Evolutionary conservation across 1,140 invertebrate species (phyloP).

Genomic region (Pantala flavescens): DNA sequence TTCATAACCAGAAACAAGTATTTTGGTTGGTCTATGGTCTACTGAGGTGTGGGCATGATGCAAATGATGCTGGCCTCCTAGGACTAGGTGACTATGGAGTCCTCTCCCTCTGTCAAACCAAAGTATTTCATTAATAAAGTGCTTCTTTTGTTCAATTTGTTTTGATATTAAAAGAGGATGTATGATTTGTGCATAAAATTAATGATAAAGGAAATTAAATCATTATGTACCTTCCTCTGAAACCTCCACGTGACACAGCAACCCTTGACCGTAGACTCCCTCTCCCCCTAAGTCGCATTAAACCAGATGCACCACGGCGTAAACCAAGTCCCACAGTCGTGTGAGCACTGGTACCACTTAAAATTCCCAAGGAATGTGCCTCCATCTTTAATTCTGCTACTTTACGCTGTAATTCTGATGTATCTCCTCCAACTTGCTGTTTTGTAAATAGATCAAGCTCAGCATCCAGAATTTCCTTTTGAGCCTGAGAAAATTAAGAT

Average conservation of each 20-base stretch:
- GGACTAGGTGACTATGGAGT: not conserved
- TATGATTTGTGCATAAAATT: no score
- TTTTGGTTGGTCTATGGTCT: slow-evolving; percentile 67
- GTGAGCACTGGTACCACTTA: slow-evolving; percentile 11
- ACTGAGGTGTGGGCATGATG: slow-evolving; percentile 40
- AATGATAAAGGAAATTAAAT: no score
- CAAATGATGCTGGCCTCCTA: not conserved
- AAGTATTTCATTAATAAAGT: not conserved
- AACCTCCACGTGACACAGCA: slow-evolving; percentile 11
- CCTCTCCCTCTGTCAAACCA: not conserved
- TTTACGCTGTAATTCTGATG: slow-evolving; percentile 57
- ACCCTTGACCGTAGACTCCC: slow-evolving; percentile 12
- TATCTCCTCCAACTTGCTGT: slow-evolving; percentile 66
- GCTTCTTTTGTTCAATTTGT: not conserved
- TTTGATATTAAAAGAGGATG: no score
- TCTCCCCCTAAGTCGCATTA: not conserved
- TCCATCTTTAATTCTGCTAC: slow-evolving; percentile 59
- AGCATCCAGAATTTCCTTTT: slow-evolving; percentile 76
- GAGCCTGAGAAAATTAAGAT: slow-evolving; percentile 41
- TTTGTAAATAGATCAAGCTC: slow-evolving; percentile 79
- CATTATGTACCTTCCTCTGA: slow-evolving; percentile 18
- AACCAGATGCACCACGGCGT: not conserved
- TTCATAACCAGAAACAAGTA: slow-evolving; percentile 68
- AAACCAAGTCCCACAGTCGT: not conserved
- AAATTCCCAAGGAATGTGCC: slow-evolving; percentile 37